Evolutionary conservation across 2,888 invertebrate genomes (phyloP).

Genomic region (Eupithecia tripunctaria): DNA sequence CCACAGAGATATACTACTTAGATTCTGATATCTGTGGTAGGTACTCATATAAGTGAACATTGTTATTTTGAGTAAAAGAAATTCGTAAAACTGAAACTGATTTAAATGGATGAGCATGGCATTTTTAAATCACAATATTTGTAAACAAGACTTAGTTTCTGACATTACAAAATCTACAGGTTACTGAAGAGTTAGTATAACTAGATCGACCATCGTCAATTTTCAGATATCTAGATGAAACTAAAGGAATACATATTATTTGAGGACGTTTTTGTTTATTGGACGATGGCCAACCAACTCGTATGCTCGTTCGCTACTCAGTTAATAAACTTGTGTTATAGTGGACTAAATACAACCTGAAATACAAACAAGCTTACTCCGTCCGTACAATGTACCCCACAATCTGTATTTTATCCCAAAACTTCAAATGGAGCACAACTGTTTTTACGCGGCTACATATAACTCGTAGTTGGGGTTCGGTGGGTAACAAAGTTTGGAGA

Average conservation of each 20-base stretch:
- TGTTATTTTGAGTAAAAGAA: too few species aligned
- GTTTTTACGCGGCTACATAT: background rate
- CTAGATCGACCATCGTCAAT: background rate
- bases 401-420: conserved; percentile 7
- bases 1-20: too few species aligned
- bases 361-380: conserved; percentile 65
- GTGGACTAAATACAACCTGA: conserved; percentile 64
- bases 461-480: background rate
- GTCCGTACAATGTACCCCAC: background rate
- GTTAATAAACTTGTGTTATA: conserved; percentile 54
- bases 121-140: too few species aligned
- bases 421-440: background rate
- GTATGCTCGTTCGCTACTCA: conserved; percentile 78
- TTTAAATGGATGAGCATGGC: too few species aligned
- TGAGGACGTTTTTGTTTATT: conserved; percentile 38
- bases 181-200: background rate
- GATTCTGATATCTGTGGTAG: too few species aligned
- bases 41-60: too few species aligned
- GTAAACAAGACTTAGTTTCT: background rate
- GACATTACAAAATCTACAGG: background rate
- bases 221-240: background rate
- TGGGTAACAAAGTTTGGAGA: background rate
- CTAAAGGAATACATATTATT: background rate
- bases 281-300: conserved; percentile 54
- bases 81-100: too few species aligned